Evolutionary conservation across 1,140 invertebrate genomes (phyloP), one percentile per base, ranked within the genome.

Genomic region (Zophobas morio): DNA sequence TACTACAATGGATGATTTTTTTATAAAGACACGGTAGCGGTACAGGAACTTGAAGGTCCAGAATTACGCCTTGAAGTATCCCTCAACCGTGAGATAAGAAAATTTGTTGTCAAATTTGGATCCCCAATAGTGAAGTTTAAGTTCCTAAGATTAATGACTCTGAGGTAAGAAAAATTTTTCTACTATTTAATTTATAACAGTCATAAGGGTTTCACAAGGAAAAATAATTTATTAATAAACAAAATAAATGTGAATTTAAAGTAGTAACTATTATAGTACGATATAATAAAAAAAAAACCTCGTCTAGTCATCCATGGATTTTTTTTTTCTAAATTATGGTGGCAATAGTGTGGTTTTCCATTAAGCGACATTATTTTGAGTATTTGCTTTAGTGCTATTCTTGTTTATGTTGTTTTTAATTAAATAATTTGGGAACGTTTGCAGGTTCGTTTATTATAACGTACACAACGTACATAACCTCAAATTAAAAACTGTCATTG

Each of bases 241-340:
- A 46, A 46, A 46, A 46, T 46, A 46, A 46, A 46, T 46, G 42
- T 46, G 42, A 46, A 46, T 46, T 46, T 46, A 46, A 46, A 46
- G 42, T 46, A 46, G 42, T 46, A 46, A 4, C 42, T 4, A 3
- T 4, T 3, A 8, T 46, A 46, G 42, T 46, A 46, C 20, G 20
- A 20, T 20, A 20, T 20, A 20, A 20, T 20, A 20, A 20, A 20
- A 20, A 20, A 20, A 20, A 20, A 20, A 20, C 20, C 20, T 20
- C 20, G 20, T 20, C 20, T 20, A 20, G 20, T 20, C 20, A 20
- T 20, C 20, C 20, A 20, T 20, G 20, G 20, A 20, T 20, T 20
- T 20, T 20, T 20, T 20, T 20, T 20, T 20, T 20, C 20, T 20
- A 20, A 20, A 20, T 20, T 20, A 20, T 20, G 20, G 20, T 20